phyloP scores from a whole-genome alignment of 1,140 invertebrate genomes.

The Temnothorax longispinosus region DNA sequence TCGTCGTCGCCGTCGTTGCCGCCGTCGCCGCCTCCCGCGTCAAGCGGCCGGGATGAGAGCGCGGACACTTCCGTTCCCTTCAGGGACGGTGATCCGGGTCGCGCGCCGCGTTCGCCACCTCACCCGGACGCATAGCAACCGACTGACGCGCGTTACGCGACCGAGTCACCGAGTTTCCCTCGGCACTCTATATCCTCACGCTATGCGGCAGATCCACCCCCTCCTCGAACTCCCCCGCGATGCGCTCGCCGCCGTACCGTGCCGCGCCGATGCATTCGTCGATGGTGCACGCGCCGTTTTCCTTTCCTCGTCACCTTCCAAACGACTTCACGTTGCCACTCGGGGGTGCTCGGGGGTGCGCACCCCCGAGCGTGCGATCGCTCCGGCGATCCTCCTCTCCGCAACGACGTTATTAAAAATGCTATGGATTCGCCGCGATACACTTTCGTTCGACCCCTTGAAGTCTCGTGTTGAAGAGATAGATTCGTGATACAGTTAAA shows the following conservation, averaged over 20 bases:
- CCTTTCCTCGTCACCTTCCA: background rate
- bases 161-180: conserved; percentile 49
- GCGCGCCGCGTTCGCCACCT: conserved; percentile 54
- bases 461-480: background rate
- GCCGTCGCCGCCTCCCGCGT: background rate
- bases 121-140: conserved; percentile 73
- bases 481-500: background rate
- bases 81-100: conserved; percentile 33
- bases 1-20: background rate
- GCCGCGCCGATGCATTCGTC: conserved; percentile 45
- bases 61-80: background rate
- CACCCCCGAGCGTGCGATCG: background rate
- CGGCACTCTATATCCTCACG: conserved; percentile 61
- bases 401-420: background rate
- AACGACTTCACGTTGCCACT: no score
- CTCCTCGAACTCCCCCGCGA: conserved; percentile 26
- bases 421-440: background rate
- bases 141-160: conserved; percentile 58
- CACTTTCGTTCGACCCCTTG: background rate
- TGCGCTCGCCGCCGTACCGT: conserved; percentile 44
- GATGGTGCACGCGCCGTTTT: conserved; percentile 39
- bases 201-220: conserved; percentile 73
- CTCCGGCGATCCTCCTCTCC: background rate
- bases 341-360: no score
- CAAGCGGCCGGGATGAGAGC: background rate